Percentiles rank a stretch among this genome's conserved stretches.
phyloP scores from a whole-genome alignment of 2,797 vertebrate genomes.

The Dendrocincla fuliginosa region DNA sequence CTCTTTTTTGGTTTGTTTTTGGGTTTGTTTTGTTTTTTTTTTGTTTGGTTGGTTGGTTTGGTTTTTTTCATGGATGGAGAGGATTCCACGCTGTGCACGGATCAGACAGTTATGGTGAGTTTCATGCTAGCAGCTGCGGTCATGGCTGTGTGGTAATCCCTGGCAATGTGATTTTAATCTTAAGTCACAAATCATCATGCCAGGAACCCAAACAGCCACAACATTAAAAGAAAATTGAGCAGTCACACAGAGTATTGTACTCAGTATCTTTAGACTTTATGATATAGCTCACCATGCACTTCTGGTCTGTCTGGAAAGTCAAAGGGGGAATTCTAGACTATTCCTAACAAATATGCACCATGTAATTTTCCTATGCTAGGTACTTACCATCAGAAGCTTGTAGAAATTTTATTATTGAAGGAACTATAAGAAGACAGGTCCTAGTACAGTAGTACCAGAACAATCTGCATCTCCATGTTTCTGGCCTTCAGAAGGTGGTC shows the following conservation, averaged over 20 bases:
- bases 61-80: background rate
- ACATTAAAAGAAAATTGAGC: constrained; percentile 79
- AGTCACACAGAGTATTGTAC: background rate
- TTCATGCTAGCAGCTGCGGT: constrained; percentile 85
- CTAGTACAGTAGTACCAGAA: background rate
- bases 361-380: background rate
- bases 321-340: background rate
- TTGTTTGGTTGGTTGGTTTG: background rate
- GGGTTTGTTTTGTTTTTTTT: background rate
- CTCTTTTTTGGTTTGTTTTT: background rate
- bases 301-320: background rate
- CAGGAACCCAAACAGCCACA: constrained; percentile 99
- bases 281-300: background rate
- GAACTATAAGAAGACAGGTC: background rate
- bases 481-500: background rate
- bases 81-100: constrained; percentile 17
- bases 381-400: constrained; percentile 7
- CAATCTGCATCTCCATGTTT: background rate
- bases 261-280: background rate
- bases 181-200: constrained; percentile 99
- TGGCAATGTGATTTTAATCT: constrained; percentile 99
- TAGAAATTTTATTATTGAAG: background rate
- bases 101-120: constrained; percentile 65
- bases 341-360: background rate
- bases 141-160: constrained; percentile 98